These are phyloP conservation scores for Microchrysa polita DNA, from an alignment of 2,888 invertebrate species.

Conservation along the genomic window DNA sequence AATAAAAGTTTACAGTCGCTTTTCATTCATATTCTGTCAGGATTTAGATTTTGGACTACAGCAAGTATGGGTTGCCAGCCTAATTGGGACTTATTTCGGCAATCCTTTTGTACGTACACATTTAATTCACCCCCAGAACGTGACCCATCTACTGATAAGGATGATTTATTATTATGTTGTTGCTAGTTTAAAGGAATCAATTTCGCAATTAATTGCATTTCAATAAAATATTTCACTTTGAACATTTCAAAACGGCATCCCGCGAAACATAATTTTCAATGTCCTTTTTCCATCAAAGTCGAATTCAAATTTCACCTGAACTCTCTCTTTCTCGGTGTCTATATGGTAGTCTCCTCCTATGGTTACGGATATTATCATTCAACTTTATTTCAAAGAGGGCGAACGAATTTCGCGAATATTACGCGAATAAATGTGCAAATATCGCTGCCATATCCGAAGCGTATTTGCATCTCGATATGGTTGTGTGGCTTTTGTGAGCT, in stretches of 20 bases:
- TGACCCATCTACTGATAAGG: too few species aligned
- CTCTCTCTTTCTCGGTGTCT: not conserved
- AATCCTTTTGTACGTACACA: too few species aligned
- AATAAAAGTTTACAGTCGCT: conserved; percentile 26
- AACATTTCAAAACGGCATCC: too few species aligned
- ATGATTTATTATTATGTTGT: too few species aligned
- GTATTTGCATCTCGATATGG: not conserved
- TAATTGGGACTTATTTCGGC: too few species aligned
- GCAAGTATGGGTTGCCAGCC: not conserved
- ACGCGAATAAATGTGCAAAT: not conserved
- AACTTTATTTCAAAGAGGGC: not conserved
- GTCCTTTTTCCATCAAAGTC: too few species aligned
- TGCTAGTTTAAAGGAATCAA: too few species aligned
- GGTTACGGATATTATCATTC: conserved; percentile 2
- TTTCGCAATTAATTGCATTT: too few species aligned
- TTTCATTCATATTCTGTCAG: conserved; percentile 17
- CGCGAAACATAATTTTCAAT: too few species aligned
- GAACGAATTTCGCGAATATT: conserved; percentile 16
- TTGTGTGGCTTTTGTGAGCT: not conserved
- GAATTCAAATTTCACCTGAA: conserved; percentile 17
- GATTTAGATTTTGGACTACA: not conserved
- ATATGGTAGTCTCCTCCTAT: not conserved
- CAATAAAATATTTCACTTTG: too few species aligned
- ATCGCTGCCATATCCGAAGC: not conserved
- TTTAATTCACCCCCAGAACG: too few species aligned